Evolutionary conservation across 2,113 vertebrate species (phyloP), one percentile per base, ranked within the genome.

Genomic region (Melanostigma gelatinosum): DNA sequence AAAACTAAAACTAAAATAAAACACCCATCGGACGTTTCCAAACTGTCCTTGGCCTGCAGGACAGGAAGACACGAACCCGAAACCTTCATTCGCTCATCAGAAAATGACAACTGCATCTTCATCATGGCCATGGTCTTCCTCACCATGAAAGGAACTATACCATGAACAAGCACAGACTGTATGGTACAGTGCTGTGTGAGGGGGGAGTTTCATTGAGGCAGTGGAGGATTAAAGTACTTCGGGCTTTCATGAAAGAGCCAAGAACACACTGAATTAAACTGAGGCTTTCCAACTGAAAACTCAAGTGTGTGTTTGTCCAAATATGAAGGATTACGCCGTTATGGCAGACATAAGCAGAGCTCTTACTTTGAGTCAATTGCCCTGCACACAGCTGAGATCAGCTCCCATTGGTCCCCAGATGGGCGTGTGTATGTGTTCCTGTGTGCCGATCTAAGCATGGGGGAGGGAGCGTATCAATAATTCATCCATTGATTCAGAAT

Each of bases 391-490:
- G 79, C 75, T 75, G 18, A 82, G 68, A 85, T 83, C 85, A 75
- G 61, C 79, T 68, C 75, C 73, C 78, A 83, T 12, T 55, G 79
- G 76, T 72, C 87, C 63, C 16, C 58, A 52, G 12, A 24, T 7
- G 48, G 68, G 85, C 65, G 81, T 75, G 85, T 55, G 4, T 8
- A 1, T 75, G 40, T 42, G 63, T 15, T 48, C 42, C 78, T 70
- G 50, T 71, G 72, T 68, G 70, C 32, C 46, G 18, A 6, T 66
- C 66, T 69, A 77, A 82, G 84, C 69, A 57, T 60, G 85, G 84
- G 86, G 88, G 80, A 84, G 84, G 88, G 79, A 62, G 71, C 72
- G 16, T 91, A 94, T 95, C 93, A 94, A 94, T 94, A 94, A 95
- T 95, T 94, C 79, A 94, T 85, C 73, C 68, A 93, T 87, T 72